Base-by-base conservation (phyloP, 1,140 invertebrate genomes). In the Bicyclus anynana region DNA sequence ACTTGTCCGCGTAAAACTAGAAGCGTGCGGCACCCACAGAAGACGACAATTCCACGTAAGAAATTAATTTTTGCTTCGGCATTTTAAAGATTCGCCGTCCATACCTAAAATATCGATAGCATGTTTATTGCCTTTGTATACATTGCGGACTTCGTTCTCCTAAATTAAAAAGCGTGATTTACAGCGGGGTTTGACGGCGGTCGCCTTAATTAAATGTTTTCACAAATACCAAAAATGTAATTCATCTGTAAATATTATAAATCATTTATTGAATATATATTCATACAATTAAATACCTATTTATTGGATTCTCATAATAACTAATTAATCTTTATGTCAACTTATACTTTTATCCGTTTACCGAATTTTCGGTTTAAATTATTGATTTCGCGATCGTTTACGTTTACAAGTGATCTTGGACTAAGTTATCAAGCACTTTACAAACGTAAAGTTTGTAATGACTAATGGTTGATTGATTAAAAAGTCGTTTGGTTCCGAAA, bases 101-200 rank as follows among this genome's bases (percentile, higher is more conserved):
- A 82, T 81, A 72, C 72, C 69, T 69, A 51, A 82, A 77, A 81
- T 76, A 75, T 81, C 75, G 67, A 75, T 72, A 69, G 44, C 51
- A 78, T 73, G 84, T 86, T 86, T 82, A 86, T 77, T 70, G 74
- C 79, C 69, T 76, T 80, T 76, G 77, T 75, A 59, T 74, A 40
- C 58, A 46, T 63, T 61, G 66, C 59, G 59, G 65, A 70, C 27
- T 62, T 48, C 57, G 14, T 44, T 44, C 42, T 44, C 42, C 42
- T 44, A 44, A 44, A 44, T 60, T 53, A 60, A 52, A 79, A 74
- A 66, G 65, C 47, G 60, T 77, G 76, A 83, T 80, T 80, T 80
- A 80, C 79, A 33, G 9, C 21, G 17, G 46, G 49, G 59, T 49
- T 53, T 52, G 52, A 23, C 23, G 20, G 17, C 37, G 54, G 52